phyloP scores from a whole-genome alignment of 2,113 vertebrate species.

The western clawed frog (Xenopus tropicalis) region DNA sequence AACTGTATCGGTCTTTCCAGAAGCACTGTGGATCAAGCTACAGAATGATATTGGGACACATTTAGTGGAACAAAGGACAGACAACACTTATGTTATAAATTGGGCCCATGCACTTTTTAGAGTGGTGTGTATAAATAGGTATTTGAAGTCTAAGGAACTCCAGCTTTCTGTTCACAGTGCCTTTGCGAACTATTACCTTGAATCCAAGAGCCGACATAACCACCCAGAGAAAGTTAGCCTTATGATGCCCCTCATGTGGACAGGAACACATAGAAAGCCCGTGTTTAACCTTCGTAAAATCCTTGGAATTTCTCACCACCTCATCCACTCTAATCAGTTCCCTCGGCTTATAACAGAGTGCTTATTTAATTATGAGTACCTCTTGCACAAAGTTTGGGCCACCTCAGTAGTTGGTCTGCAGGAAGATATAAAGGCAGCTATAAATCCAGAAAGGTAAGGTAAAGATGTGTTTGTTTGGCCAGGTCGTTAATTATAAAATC shows the following conservation, averaged over 20 bases:
- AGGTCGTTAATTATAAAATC: too few species aligned
- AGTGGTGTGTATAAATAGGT: conserved; percentile 48
- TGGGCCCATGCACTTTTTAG: conserved; percentile 56
- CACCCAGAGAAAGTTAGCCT: neutral
- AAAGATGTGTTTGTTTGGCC: too few species aligned
- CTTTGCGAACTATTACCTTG: conserved; percentile 58
- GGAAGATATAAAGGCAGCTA: conserved; percentile 62
- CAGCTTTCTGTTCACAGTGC: conserved; percentile 52
- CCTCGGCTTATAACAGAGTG: conserved; percentile 57
- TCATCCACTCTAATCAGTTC: conserved; percentile 59
- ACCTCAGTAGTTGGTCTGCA: conserved; percentile 59
- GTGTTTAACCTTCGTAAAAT: conserved; percentile 63
- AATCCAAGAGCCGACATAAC: conserved; percentile 12
- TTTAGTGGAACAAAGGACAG: conserved; percentile 59
- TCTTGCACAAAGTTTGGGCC: conserved; percentile 64
- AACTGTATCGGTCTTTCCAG: conserved; percentile 51
- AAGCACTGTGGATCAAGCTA: conserved; percentile 54
- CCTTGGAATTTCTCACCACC: conserved; percentile 60
- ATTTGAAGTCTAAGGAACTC: conserved; percentile 53
- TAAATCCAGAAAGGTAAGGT: conserved; percentile 59
- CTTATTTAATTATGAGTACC: conserved; percentile 67
- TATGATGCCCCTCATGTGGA: conserved; percentile 61
- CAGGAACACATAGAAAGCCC: conserved; percentile 45
- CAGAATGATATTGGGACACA: conserved; percentile 52
- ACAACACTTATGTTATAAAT: conserved; percentile 60